Conservation (phyloP, 1,140 invertebrate genomes). For the Eumaeus atala region DNA sequence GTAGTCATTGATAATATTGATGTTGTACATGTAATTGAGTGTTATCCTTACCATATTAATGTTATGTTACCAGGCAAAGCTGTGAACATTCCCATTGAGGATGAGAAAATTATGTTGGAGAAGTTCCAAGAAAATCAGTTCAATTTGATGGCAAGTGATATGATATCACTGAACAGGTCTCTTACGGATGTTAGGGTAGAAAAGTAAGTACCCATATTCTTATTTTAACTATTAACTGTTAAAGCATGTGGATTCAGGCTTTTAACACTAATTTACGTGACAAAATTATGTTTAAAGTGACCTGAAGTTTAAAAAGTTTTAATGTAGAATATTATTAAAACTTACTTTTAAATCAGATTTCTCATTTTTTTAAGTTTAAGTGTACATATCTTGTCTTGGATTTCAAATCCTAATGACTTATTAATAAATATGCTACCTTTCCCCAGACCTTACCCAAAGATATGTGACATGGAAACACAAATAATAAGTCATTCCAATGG, state of each 20-base stretch:
- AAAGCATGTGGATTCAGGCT: background rate
- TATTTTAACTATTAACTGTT: background rate
- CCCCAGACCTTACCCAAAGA: too few species aligned
- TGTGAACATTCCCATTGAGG: slow-evolving; percentile 88
- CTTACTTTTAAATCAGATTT: background rate
- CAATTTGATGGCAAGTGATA: slow-evolving; percentile 97
- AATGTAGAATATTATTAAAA: background rate
- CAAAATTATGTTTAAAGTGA: too few species aligned
- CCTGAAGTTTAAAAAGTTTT: background rate
- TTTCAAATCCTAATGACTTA: too few species aligned
- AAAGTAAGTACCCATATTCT: slow-evolving; percentile 77
- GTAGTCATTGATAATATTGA: too few species aligned
- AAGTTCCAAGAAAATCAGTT: slow-evolving; percentile 99
- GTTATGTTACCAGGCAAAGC: slow-evolving; percentile 76
- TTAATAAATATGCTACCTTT: too few species aligned
- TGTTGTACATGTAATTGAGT: background rate
- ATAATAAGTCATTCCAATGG: too few species aligned
- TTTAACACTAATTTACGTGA: too few species aligned
- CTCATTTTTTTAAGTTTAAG: too few species aligned
- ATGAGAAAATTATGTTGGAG: slow-evolving; percentile 92
- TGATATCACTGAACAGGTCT: slow-evolving; percentile 97
- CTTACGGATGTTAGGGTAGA: slow-evolving; percentile 95
- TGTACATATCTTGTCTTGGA: too few species aligned
- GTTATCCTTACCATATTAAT: slow-evolving; percentile 1
- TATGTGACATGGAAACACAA: too few species aligned